Conservation (phyloP, 2,113 vertebrate species). For the Dolichallabes microphthalmus region DNA sequence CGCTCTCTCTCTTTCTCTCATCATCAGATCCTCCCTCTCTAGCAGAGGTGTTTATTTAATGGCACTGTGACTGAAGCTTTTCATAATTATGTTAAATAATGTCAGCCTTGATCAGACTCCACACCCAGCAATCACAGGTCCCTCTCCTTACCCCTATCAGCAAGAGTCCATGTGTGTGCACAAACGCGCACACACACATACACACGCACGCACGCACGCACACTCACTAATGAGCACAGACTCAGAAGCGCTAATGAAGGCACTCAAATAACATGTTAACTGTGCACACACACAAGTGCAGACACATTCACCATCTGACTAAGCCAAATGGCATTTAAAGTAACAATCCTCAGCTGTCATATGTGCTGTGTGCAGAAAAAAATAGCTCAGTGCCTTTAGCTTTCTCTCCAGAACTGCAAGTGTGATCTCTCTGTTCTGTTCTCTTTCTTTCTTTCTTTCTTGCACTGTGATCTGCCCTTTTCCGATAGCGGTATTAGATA, state of each 20-base stretch:
- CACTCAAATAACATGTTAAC: slow-evolving; percentile 51
- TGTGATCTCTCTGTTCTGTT: slow-evolving; percentile 1
- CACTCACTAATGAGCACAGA: slow-evolving; percentile 54
- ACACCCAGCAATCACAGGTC: slow-evolving; percentile 54
- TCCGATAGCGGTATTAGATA: background rate
- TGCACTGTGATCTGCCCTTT: background rate
- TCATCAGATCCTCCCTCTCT: slow-evolving; percentile 50
- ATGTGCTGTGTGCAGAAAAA: slow-evolving; percentile 7
- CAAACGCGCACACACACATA: slow-evolving; percentile 9
- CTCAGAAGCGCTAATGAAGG: slow-evolving; percentile 57
- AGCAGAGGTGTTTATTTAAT: slow-evolving; percentile 60
- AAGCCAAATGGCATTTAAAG: slow-evolving; percentile 37
- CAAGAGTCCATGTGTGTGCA: slow-evolving; percentile 12
- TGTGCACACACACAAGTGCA: slow-evolving; percentile 34
- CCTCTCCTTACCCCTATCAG: slow-evolving; percentile 50
- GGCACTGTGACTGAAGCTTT: slow-evolving; percentile 60
- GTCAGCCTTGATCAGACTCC: slow-evolving; percentile 56
- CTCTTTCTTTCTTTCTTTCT: background rate
- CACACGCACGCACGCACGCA: slow-evolving; percentile 28
- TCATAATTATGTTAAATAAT: slow-evolving; percentile 61
- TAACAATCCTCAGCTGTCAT: slow-evolving; percentile 35
- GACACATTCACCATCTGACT: slow-evolving; percentile 23
- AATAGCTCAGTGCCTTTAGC: slow-evolving; percentile 6
- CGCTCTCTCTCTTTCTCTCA: slow-evolving; percentile 25
- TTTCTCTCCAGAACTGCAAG: background rate